Evolutionary conservation across 2,113 vertebrate genomes (phyloP), one percentile per base, ranked within the genome.

Genomic region (Zosterops japonicus): DNA sequence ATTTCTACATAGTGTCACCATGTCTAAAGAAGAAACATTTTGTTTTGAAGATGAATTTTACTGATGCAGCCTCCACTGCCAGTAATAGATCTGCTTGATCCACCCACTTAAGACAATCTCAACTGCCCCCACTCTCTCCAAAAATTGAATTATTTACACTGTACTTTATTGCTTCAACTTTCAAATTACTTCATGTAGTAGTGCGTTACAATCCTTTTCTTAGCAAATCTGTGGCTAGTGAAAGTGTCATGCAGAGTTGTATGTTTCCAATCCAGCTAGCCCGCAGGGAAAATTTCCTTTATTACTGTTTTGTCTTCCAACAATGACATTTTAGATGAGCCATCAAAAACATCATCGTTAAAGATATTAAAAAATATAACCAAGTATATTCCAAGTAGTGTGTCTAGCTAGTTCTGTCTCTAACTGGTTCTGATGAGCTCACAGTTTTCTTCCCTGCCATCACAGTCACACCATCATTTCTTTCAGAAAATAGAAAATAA

Each of bases 211-310:
- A 75, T 79, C 31, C 14, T 64, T 81, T 92, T 90, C 93, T 96
- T 97, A 97, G 95, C 91, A 97, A 96, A 94, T 95, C 95, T 94
- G 81, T 96, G 97, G 96, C 95, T 97, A 93, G 76, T 81, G 80
- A 95, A 96, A 96, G 88, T 83, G 84, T 95, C 93, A 90, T 93
- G 94, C 35, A 25, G 70, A 96, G 92, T 92, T 68, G 53, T 75
- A 92, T 95, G 97, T 96, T 97, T 98, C 94, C 88, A 88, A 97
- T 97, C 96, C 97, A 97, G 71, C 79, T 52, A 95, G 76, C 87
- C 97, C 97, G 71, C 52, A 93, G 97, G 93, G 83, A 98, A 97
- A 97, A 98, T 97, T 96, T 98, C 94, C 98, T 98, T 97, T 98
- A 97, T 98, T 97, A 95, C 91, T 82, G 75, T 96, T 94, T 98